Conservation (phyloP, 2,888 invertebrate species). For the Drosophila maculinotata region DNA sequence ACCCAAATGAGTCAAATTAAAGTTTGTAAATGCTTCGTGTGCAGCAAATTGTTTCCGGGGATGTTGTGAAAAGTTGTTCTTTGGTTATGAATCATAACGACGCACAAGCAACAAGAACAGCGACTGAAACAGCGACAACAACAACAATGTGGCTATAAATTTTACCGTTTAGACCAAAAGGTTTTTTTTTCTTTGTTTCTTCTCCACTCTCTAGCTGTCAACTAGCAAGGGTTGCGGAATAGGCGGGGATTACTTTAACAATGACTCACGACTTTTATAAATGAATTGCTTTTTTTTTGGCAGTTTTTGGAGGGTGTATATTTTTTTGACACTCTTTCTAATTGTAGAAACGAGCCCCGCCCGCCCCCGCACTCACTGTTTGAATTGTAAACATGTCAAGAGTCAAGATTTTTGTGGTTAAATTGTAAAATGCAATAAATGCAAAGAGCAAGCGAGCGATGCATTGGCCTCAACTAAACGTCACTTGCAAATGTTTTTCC, state of each 20-base stretch:
- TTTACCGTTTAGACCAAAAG: slow-evolving; percentile 50
- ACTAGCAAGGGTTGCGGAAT: slow-evolving; percentile 30
- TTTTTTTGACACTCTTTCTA: slow-evolving; percentile 67
- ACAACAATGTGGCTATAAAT: slow-evolving; percentile 63
- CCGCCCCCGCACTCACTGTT: not conserved
- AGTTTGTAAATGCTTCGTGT: slow-evolving; percentile 76
- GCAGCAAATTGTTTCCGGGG: slow-evolving; percentile 79
- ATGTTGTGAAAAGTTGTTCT: slow-evolving; percentile 71
- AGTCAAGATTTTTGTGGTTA: slow-evolving; percentile 72
- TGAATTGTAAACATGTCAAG: slow-evolving; percentile 56
- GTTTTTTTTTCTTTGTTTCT: slow-evolving; percentile 14
- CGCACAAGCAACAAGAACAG: slow-evolving; percentile 39
- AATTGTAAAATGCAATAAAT: slow-evolving; percentile 62
- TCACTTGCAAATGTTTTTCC: slow-evolving; percentile 58
- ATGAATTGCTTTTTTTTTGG: slow-evolving; percentile 51
- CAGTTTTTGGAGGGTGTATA: slow-evolving; percentile 33
- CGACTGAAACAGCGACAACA: slow-evolving; percentile 24
- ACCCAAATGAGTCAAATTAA: slow-evolving; percentile 68
- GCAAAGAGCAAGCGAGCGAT: slow-evolving; percentile 46
- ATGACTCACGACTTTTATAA: slow-evolving; percentile 58
- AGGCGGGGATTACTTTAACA: slow-evolving; percentile 24
- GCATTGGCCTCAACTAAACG: slow-evolving; percentile 60
- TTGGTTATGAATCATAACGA: slow-evolving; percentile 78
- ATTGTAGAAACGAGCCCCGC: slow-evolving; percentile 42
- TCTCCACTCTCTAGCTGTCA: slow-evolving; percentile 7